phyloP scores from a whole-genome alignment of 1,140 invertebrate genomes.

The Cyphomyrmex costatus region DNA sequence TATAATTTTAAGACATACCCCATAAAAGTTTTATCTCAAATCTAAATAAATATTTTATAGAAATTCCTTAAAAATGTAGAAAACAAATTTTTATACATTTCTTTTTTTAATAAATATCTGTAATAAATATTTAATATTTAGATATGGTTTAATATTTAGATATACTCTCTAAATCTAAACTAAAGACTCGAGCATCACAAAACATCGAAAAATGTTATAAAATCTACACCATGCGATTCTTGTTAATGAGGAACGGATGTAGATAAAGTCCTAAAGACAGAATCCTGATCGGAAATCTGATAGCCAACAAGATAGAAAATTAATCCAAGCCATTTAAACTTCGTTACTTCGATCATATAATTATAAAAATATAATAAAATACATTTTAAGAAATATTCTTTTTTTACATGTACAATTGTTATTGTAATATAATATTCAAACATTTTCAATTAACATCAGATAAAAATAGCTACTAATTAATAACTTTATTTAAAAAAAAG shows the following conservation, averaged over 20 bases:
- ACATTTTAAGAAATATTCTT: background rate
- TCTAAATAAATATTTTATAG: conserved; percentile 11
- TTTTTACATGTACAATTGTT: background rate
- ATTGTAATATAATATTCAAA: background rate
- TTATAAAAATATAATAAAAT: background rate
- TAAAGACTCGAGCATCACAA: background rate
- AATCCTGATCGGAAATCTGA: conserved; percentile 16
- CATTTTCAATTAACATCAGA: background rate
- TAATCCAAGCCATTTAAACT: background rate
- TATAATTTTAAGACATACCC: background rate
- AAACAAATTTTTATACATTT: background rate
- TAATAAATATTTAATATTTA: background rate
- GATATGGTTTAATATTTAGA: background rate
- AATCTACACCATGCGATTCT: background rate
- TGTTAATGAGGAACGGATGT: conserved; percentile 1
- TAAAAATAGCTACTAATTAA: background rate
- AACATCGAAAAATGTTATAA: background rate
- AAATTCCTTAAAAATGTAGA: background rate
- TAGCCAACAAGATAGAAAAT: conserved; percentile 16
- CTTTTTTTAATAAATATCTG: conserved; percentile 1
- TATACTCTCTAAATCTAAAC: background rate
- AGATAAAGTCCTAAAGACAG: background rate
- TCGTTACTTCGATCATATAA: background rate
- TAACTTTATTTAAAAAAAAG: conserved; percentile 1
- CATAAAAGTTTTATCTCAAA: background rate